Evolutionary conservation across 2,888 invertebrate species (phyloP).

Genomic region (Masnerella sp.): DNA sequence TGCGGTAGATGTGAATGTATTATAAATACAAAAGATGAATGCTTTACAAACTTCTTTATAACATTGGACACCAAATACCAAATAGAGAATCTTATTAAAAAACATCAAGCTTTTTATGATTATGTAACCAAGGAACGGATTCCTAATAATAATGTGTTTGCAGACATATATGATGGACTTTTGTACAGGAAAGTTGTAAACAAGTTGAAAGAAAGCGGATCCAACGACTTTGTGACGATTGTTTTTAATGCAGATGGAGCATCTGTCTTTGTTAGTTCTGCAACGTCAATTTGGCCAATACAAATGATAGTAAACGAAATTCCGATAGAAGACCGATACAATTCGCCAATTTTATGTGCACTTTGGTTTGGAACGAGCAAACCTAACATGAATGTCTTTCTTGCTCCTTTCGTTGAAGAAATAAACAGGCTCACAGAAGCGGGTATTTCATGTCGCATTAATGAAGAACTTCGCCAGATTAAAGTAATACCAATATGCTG

Average conservation of each 20-base stretch:
- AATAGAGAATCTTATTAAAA: conserved; percentile 9
- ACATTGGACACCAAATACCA: background rate
- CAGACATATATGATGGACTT: conserved; percentile 16
- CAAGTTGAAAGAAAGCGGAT: background rate
- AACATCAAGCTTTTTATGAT: conserved; percentile 8
- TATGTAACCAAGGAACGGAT: conserved; percentile 12
- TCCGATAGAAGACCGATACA: background rate
- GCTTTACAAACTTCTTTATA: conserved; percentile 9
- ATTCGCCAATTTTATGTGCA: background rate
- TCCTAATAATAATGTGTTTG: background rate
- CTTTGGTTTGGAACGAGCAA: conserved; percentile 16
- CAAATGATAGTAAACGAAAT: conserved; percentile 12
- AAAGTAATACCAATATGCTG: no score
- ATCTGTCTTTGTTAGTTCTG: conserved; percentile 11
- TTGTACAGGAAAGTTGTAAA: conserved; percentile 6
- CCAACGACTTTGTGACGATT: conserved; percentile 7
- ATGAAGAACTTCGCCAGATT: no score
- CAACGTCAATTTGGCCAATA: conserved; percentile 11
- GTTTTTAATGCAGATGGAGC: no score
- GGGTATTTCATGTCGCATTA: no score
- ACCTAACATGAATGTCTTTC: no score
- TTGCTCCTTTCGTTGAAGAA: no score
- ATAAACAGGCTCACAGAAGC: no score
- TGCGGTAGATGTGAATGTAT: background rate
- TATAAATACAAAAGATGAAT: background rate